Base-by-base conservation (phyloP, 2,888 invertebrate genomes). In the Altica lythri region DNA sequence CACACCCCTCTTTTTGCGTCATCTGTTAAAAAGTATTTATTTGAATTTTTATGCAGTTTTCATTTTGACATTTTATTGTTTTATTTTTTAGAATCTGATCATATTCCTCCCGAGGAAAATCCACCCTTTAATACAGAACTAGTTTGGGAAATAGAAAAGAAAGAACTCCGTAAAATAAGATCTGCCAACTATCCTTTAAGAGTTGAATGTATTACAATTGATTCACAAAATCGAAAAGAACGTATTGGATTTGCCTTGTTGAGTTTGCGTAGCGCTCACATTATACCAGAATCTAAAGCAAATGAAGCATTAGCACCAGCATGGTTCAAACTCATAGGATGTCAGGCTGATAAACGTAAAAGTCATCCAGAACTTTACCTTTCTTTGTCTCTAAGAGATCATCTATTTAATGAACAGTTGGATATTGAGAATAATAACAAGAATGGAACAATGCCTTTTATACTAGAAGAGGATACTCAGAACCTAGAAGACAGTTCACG, bases 91-190 rank as follows among this genome's bases (percentile, higher is more conserved):
- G 87, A 90, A 73, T 85, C 89, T 0, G 87, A 88, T 67, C 79
- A 82, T 9, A 80, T 81, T 5, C 78, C 81, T 1, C 79, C 85
- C 0, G 77, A 79, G 19, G 79, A 82, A 38, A 76, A 80, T 49
- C 86, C 87, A 1, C 75, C 81, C 35, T 89, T 89, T 70, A 84
- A 85, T 59, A 86, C 86, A 14, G 88, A 89, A 71, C 81, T 90
- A 49, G 83, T 89, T 44, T 91, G 90, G 90, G 89, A 90, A 73
- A 85, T 86, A 2, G 86, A 88, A 63, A 86, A 87, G 75, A 81
- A 82, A 63, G 80, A 83, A 54, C 79, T 90, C 61, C 81, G 89
- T 65, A 89, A 88, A 72, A 81, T 90, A 64, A 78, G 89, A 66
- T 84, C 86, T 0, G 85, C 85, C 44, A 89, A 89, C 77, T 82